phyloP scores from a whole-genome alignment of 1,140 invertebrate genomes.

The Zaprionus kolodkinae region DNA sequence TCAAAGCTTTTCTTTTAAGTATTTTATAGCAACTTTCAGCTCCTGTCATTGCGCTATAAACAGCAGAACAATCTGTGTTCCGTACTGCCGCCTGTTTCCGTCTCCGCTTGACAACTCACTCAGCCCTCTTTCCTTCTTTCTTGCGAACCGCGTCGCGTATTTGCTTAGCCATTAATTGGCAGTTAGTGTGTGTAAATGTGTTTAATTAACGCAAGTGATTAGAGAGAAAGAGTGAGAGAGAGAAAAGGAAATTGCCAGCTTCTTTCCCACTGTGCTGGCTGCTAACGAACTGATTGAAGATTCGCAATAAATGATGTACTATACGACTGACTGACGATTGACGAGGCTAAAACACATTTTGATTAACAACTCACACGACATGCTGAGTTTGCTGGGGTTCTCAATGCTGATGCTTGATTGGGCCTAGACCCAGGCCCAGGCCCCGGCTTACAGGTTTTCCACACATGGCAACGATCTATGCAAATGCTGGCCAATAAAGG shows the following conservation, averaged over 20 bases:
- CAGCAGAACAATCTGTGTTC: constrained; percentile 11
- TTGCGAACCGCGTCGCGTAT: constrained; percentile 3
- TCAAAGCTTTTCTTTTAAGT: neutral
- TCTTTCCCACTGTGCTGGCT: neutral
- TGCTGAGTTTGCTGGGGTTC: neutral
- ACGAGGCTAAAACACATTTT: constrained; percentile 22
- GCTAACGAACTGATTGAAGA: constrained; percentile 36
- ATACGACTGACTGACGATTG: constrained; percentile 7
- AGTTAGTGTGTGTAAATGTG: constrained; percentile 43
- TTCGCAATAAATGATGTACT: constrained; percentile 1
- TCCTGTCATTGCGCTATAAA: constrained; percentile 16
- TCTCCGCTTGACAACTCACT: constrained; percentile 22
- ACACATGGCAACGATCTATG: constrained; percentile 27
- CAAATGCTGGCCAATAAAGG: constrained; percentile 44
- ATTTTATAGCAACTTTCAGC: neutral
- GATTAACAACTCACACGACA: constrained; percentile 29
- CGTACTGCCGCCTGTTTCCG: neutral
- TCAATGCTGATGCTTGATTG: constrained; percentile 31
- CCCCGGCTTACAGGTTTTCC: constrained; percentile 31
- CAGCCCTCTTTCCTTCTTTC: neutral
- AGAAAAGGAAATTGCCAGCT: constrained; percentile 41
- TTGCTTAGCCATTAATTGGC: constrained; percentile 38
- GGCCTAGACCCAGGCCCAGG: neutral
- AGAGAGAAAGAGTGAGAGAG: constrained; percentile 32
- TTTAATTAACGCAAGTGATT: constrained; percentile 49